Evolutionary conservation across 2,888 invertebrate genomes (phyloP), one percentile per base, ranked within the genome.

Genomic region (Tetropium fuscum): DNA sequence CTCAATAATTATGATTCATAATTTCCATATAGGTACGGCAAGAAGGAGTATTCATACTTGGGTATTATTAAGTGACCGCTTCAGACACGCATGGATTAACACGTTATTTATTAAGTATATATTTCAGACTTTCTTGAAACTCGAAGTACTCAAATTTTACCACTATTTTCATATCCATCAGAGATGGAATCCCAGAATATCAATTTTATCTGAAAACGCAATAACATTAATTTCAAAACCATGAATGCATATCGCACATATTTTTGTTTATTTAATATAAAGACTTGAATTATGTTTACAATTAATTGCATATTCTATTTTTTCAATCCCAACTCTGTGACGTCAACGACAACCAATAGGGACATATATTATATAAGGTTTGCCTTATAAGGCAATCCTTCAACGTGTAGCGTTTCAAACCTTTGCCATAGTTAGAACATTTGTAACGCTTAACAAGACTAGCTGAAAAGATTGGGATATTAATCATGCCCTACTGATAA

Each of bases 401-500:
- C 48, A 48, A 36, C 15, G 48, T 36, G 48, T 27, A 22, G 34
- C 36, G 48, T 16, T 36, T 25, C 48, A 48, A 48, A 48, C 48
- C 48, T 48, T 47, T 47, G 47, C 47, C 47, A 47, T 47, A 47
- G 30, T 47, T 36, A 20, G 48, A 48, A 47, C 69, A 70, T 72
- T 72, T 71, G 73, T 70, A 70, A 70, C 69, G 68, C 70, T 72
- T 71, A 71, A 63, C 66, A 64, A 69, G 63, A 66, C 67, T 63
- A 71, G 66, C 69, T 63, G 64, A 64, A 68, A 62, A 72, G 71
- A 73, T 70, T 69, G 68, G 69, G 63, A 66, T 63, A 70, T 71
- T 66, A 70, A 72, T 72, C 71, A 66, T 61, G 58, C 47, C 22
- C 64, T 59, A 62, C 72, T 74, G 76, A 75, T 76, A 74, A 72